These are phyloP conservation scores for Bhutanitis thaidina DNA, from an alignment of 2,888 invertebrate species.

Conservation along the genomic window DNA sequence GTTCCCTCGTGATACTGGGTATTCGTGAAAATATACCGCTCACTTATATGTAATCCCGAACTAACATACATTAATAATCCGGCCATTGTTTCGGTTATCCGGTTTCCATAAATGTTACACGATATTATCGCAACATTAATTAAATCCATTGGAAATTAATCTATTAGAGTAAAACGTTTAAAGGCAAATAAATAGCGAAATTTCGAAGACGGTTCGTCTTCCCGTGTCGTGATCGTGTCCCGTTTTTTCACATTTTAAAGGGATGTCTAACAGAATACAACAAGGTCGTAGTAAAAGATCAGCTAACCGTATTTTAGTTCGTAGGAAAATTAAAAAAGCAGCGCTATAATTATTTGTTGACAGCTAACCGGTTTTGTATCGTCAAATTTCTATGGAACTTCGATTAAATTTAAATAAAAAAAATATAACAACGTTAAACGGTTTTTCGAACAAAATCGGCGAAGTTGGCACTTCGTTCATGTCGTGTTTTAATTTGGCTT, in stretches of 20 bases:
- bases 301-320: background rate
- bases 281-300: background rate
- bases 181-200: slow-evolving; percentile 9
- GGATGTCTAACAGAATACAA: slow-evolving; percentile 1
- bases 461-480: background rate
- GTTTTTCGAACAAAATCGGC: background rate
- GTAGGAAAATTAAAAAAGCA: slow-evolving; percentile 1
- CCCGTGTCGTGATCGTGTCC: background rate
- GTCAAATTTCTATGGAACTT: slow-evolving; percentile 1
- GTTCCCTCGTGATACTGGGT: too few species aligned
- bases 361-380: background rate
- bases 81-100: slow-evolving; percentile 6
- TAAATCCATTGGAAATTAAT: slow-evolving; percentile 15
- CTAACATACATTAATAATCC: slow-evolving; percentile 3
- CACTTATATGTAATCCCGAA: background rate
- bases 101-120: slow-evolving; percentile 16
- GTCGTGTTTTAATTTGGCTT: background rate
- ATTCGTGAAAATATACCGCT: background rate
- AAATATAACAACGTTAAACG: background rate
- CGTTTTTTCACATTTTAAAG: slow-evolving; percentile 8
- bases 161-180: background rate
- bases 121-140: slow-evolving; percentile 13
- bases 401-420: slow-evolving; percentile 3
- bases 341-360: slow-evolving; percentile 2
- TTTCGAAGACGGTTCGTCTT: background rate